Evolutionary conservation across 2,888 invertebrate species (phyloP), one percentile per base, ranked within the genome.

Genomic region (Drepanosiphum platanoidis): DNA sequence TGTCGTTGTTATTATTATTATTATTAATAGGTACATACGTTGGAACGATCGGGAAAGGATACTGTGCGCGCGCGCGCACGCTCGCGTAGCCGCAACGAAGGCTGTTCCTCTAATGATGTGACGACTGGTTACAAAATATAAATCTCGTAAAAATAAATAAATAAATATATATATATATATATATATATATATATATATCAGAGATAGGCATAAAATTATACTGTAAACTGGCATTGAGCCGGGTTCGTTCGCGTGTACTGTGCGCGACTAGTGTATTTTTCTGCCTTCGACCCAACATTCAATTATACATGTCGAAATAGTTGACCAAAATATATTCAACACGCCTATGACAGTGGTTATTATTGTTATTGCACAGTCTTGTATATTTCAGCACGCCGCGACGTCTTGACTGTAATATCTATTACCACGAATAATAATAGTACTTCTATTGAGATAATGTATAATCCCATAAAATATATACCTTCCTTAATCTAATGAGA

Each of bases 291-390:
- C 30, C 18, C 4, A 32, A 30, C 30, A 13, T 13, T 36, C 27
- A 39, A 64, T 77, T 32, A 15, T 58, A 15, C 11, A 36, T 2
- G 32, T 66, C 15, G 66, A 66, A 46, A 78, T 42, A 7, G 15
- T 46, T 46, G 8, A 42, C 32, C 42, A 15, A 64, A 66, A 61
- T 61, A 3, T 58, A 9, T 64, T 46, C 32, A 42, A 36, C 22
- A 22, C 9, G 32, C 22, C 36, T 8, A 46, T 1, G 34, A 34
- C 8, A n/a, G 11, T n/a, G 58, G 58, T 34, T 27, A 36, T 61
- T 61, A 75, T 74, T 74, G 13, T 72, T 72, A 42, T 72, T 72
- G 18, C 46, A 30, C 30, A 30, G 30, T 64, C 30, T 30, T 64
- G 30, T 11, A n/a, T n/a, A n/a, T n/a, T n/a, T 52, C 3, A 5